Evolutionary conservation across 2,888 invertebrate genomes (phyloP), one percentile per base, ranked within the genome.

Genomic region (Timema cristinae): DNA sequence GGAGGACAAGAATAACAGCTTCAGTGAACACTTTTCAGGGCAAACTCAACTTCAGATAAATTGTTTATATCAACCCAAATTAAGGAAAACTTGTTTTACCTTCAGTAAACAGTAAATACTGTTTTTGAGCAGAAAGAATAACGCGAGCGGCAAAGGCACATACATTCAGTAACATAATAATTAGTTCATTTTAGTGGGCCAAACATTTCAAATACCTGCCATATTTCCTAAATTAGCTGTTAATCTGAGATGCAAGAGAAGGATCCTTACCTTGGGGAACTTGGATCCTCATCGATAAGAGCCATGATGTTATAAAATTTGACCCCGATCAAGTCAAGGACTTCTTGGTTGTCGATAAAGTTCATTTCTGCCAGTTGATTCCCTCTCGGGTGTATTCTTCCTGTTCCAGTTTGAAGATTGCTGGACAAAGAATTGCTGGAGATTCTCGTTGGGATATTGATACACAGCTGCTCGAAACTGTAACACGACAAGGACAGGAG

Each of bases 331-430:
- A 97, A 84, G 81, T 97, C 95, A 50, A 98, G 84, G 73, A 94
- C 91, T 71, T 91, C 91, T 83, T 97, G 97, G 83, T 98, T 98
- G 80, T 98, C 97, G 11, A 92, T 87, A 79, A 97, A 98, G 78
- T 92, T 90, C 73, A 98, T 94, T 79, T 92, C 67, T 90, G 87
- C 97, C 97, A 98, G 77, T 88, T 91, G 78, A 98, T 97, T 7
- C 92, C 92, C 82, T 97, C 95, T 74, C 89, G 88, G 75, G 91
- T 91, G 80, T 97, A 97, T 81, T 95, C 95, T 73, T 94, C 92
- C 82, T 98, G 97, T 81, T 98, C 97, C 81, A 97, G 85, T 83
- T 97, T 98, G 81, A 98, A 98, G 78, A 98, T 95, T 97, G 96
- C 70, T 90, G 90, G 0, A 97, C 94, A 80, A 98, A 98, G 82